A percentile compares a stretch with the other conserved stretches of the same genome.
Conservation (phyloP, 1,140 invertebrate species). For the Melipona quadrifasciata region DNA sequence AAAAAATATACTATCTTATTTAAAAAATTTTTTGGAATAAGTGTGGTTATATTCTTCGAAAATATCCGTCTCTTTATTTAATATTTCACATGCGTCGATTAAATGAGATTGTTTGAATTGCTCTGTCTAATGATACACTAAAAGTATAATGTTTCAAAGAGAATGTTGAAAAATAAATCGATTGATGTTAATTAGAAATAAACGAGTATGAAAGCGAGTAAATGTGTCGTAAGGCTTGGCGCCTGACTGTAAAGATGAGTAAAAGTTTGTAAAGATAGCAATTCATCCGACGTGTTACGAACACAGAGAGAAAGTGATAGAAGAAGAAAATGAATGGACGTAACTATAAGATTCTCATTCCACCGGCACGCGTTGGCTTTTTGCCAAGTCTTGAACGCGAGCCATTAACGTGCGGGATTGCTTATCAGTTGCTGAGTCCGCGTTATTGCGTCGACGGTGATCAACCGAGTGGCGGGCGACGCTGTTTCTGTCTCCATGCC, state of each 20-base stretch:
- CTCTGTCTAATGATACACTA: neutral
- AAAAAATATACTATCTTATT: neutral
- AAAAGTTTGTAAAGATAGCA: slow-evolving; percentile 31
- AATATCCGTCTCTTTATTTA: neutral
- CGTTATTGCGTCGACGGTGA: slow-evolving; percentile 67
- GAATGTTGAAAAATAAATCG: neutral
- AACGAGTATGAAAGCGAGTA: neutral
- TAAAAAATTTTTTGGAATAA: neutral
- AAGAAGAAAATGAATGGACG: slow-evolving; percentile 45
- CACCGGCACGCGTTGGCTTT: slow-evolving; percentile 69
- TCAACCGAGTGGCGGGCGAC: slow-evolving; percentile 62
- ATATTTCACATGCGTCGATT: neutral
- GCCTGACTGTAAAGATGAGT: neutral
- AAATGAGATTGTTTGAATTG: neutral
- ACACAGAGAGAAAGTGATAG: neutral
- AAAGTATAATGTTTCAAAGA: neutral
- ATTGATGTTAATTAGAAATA: neutral
- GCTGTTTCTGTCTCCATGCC: slow-evolving; percentile 64
- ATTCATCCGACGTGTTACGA: neutral
- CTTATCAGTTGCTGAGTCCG: slow-evolving; percentile 78
- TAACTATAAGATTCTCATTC: slow-evolving; percentile 51
- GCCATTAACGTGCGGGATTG: slow-evolving; percentile 73
- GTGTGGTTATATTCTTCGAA: neutral
- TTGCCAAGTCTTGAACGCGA: slow-evolving; percentile 64
- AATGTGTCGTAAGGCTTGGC: too few species aligned